Conservation (phyloP, 2,888 invertebrate species). For the Drosophila nr. perissopoda region DNA sequence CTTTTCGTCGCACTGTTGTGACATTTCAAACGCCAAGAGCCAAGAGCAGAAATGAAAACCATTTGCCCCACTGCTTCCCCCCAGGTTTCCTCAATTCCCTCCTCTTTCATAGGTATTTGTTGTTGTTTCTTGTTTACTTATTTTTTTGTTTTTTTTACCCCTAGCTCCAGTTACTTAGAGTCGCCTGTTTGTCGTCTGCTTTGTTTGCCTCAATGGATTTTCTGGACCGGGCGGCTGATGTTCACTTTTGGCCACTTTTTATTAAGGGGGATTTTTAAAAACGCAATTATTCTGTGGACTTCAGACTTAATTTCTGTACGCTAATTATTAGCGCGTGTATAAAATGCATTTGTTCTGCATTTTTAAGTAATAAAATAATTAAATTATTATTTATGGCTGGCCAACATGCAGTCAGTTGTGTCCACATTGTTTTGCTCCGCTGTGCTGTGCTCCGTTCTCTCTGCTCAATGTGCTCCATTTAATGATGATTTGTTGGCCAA, state of each 20-base stretch:
- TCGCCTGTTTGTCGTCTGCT: slow-evolving; percentile 37
- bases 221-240: slow-evolving; percentile 25
- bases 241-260: slow-evolving; percentile 45
- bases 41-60: slow-evolving; percentile 55
- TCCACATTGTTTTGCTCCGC: neutral
- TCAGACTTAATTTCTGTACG: slow-evolving; percentile 46
- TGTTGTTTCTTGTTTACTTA: slow-evolving; percentile 16
- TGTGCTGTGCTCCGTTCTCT: neutral
- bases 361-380: slow-evolving; percentile 80
- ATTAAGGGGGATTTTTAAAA: slow-evolving; percentile 42
- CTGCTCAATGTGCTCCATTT: slow-evolving; percentile 40
- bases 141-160: neutral
- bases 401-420: slow-evolving; percentile 45
- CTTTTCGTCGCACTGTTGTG: slow-evolving; percentile 75
- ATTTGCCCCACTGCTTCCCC: slow-evolving; percentile 26
- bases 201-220: slow-evolving; percentile 46
- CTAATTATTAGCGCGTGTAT: slow-evolving; percentile 74
- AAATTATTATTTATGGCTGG: slow-evolving; percentile 71
- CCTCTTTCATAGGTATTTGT: slow-evolving; percentile 47
- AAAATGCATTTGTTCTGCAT: slow-evolving; percentile 69
- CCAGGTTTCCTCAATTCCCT: neutral
- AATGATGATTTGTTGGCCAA: slow-evolving; percentile 60
- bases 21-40: slow-evolving; percentile 53
- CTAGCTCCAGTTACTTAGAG: slow-evolving; percentile 26
- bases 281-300: slow-evolving; percentile 47